Evolutionary conservation across 2,113 vertebrate genomes (phyloP).

Genomic region (Hemichromis elongatus): DNA sequence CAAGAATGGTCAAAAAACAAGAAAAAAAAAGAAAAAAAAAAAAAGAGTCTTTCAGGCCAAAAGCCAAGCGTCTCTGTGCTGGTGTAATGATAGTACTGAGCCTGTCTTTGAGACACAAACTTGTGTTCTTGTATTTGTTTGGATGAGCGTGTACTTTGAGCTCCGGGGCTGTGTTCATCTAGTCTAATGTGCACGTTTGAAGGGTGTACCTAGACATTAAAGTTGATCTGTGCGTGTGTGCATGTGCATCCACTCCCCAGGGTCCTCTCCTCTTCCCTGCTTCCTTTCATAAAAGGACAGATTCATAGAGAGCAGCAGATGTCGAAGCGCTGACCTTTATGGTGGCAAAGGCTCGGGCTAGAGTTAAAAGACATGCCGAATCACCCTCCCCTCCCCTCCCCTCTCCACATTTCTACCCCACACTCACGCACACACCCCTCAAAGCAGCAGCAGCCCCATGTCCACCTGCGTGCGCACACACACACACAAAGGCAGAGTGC

Average conservation of each 20-base stretch:
- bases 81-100: conserved; percentile 47
- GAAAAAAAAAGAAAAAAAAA: not conserved
- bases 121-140: conserved; percentile 21
- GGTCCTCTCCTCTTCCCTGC: conserved; percentile 67
- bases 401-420: not conserved
- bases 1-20: conserved; percentile 12
- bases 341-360: conserved; percentile 52
- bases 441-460: conserved; percentile 14
- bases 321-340: conserved; percentile 70
- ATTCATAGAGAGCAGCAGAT: conserved; percentile 71
- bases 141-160: conserved; percentile 5
- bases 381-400: not conserved
- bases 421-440: not conserved
- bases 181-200: not conserved
- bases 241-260: conserved; percentile 40
- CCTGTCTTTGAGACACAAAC: conserved; percentile 41
- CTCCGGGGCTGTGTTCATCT: not conserved
- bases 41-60: conserved; percentile 33
- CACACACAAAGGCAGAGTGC: not conserved
- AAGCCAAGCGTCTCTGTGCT: conserved; percentile 34
- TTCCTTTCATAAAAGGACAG: conserved; percentile 65
- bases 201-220: not conserved
- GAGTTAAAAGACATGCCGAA: conserved; percentile 58
- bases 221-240: conserved; percentile 1
- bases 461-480: not conserved